Conservation (phyloP, 2,888 invertebrate species). For the Periphyllus acericola region DNA sequence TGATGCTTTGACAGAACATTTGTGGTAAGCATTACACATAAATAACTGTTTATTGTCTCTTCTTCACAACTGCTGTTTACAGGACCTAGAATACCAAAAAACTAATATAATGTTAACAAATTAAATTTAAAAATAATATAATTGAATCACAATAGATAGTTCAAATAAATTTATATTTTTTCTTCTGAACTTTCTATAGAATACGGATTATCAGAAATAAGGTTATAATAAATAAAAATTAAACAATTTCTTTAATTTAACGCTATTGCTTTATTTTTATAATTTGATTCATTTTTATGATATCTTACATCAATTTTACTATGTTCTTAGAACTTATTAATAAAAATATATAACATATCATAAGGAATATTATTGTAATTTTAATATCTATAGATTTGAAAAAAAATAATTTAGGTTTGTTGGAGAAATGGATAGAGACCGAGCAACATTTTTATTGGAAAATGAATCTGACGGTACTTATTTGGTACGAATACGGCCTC, state of each 20-base stretch:
- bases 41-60: background rate
- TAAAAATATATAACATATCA: background rate
- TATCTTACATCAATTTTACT: background rate
- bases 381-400: background rate
- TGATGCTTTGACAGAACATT: constrained; percentile 67
- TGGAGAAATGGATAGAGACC: constrained; percentile 86
- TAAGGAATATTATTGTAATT: background rate
- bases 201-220: too few species aligned
- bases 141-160: too few species aligned
- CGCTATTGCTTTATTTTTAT: too few species aligned
- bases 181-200: too few species aligned
- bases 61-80: too few species aligned
- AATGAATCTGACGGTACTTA: constrained; percentile 87
- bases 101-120: too few species aligned
- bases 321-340: background rate
- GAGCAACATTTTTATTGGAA: constrained; percentile 79
- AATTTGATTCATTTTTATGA: background rate
- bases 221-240: too few species aligned
- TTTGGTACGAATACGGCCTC: constrained; percentile 81
- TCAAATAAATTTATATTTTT: too few species aligned
- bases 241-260: too few species aligned
- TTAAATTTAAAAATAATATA: too few species aligned
- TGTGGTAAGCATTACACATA: constrained; percentile 70
- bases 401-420: constrained; percentile 75
- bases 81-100: too few species aligned